These are phyloP conservation scores for Potorous gilbertii DNA, from an alignment of 2,797 vertebrate genomes.

Conservation along the genomic window DNA sequence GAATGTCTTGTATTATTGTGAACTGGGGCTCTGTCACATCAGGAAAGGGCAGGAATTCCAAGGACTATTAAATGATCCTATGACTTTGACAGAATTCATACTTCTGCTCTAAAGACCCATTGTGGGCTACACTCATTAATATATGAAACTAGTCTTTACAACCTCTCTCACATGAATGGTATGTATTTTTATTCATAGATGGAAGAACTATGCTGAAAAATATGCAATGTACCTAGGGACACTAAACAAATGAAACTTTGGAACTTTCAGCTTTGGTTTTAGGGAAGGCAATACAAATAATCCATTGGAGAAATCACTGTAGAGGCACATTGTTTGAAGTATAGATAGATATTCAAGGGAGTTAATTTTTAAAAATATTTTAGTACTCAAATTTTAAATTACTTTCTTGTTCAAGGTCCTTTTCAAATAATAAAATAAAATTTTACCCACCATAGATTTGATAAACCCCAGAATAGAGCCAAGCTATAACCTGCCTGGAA, in stretches of 20 bases:
- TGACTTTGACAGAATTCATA: constrained; percentile 29
- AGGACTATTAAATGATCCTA: neutral
- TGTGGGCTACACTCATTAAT: constrained; percentile 40
- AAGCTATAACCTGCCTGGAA: neutral
- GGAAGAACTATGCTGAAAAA: constrained; percentile 37
- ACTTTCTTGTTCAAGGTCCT: neutral
- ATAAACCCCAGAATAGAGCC: neutral
- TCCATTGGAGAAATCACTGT: constrained; percentile 16
- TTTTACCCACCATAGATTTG: neutral
- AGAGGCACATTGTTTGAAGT: neutral
- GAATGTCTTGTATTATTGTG: constrained; percentile 7
- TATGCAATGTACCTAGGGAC: constrained; percentile 5
- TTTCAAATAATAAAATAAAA: neutral
- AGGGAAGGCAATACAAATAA: constrained; percentile 26
- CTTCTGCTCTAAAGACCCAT: constrained; percentile 39
- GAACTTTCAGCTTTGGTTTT: constrained; percentile 39
- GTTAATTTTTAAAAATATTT: constrained; percentile 29
- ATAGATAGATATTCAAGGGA: constrained; percentile 13
- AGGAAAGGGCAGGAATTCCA: neutral
- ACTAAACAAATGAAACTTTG: constrained; percentile 24
- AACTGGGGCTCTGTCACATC: neutral
- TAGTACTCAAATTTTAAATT: neutral
- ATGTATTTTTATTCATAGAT: constrained; percentile 46
- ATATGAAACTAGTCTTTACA: constrained; percentile 30
- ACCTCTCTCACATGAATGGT: constrained; percentile 9